These are phyloP conservation scores for Archips xylosteana DNA, from an alignment of 2,888 invertebrate species.

Conservation along the genomic window DNA sequence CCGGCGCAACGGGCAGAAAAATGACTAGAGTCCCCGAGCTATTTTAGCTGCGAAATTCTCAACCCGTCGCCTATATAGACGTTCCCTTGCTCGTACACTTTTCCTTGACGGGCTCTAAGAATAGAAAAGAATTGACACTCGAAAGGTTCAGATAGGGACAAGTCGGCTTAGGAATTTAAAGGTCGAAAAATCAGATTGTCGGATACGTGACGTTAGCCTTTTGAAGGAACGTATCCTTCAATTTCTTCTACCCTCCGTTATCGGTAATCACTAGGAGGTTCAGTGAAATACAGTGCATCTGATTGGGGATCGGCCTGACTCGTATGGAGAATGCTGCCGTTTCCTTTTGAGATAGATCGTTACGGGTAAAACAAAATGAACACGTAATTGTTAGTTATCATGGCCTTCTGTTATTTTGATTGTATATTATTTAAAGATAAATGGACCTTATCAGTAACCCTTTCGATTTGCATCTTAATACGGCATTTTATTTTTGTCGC, in stretches of 20 bases:
- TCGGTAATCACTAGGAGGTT: constrained; percentile 24
- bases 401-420: too few species aligned
- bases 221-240: constrained; percentile 19
- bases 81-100: constrained; percentile 16
- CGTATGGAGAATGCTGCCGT: background rate
- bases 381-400: too few species aligned
- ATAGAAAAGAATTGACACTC: constrained; percentile 41
- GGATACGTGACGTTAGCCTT: constrained; percentile 32
- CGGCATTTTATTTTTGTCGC: too few species aligned
- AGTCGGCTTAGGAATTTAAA: constrained; percentile 33
- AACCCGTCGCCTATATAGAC: constrained; percentile 14
- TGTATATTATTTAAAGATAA: too few species aligned
- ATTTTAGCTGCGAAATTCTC: constrained; percentile 5
- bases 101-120: constrained; percentile 21
- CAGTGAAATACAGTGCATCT: constrained; percentile 35
- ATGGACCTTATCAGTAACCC: too few species aligned
- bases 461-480: too few species aligned
- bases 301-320: constrained; percentile 6
- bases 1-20: constrained; percentile 27
- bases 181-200: constrained; percentile 30
- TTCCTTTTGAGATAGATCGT: too few species aligned
- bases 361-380: too few species aligned
- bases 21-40: constrained; percentile 22
- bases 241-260: constrained; percentile 22
- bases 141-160: constrained; percentile 24